Base-by-base conservation (phyloP, 2,888 invertebrate species). In the Cephus rjabovi region DNA sequence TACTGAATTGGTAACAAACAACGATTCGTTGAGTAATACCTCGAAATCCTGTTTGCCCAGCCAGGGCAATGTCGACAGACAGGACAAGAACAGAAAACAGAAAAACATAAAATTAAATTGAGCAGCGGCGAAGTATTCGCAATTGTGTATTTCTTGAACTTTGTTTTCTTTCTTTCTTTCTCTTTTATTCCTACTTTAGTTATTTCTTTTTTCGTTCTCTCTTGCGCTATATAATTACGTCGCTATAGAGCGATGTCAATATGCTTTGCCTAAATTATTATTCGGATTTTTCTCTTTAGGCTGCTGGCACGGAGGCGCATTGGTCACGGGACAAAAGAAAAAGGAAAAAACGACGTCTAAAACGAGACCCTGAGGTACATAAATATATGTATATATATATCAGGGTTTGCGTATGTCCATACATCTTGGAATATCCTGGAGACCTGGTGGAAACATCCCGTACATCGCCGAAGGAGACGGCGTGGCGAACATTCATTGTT, bases 41-140 rank as follows among this genome's bases (percentile, higher is more conserved):
- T 96, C 96, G 95, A 96, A 96, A 94, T 96, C 96, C 96, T 95
- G 94, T 92, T 93, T 93, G 93, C 94, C 94, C 94, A 93, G 93
- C 93, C 93, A 93, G 89, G 89, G 88, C 92, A 93, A 92, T 93
- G 94, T 93, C 92, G 93, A 93, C 94, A 94, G 94, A 94, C 93
- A 94, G 94, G 93, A 94, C 93, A 94, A 94, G 93, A 93, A 94
- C 94, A 95, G 93, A 94, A 94, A 94, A 94, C 93, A 94, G 94
- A 94, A 93, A 94, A 92, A 90, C 85, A 89, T 85, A 89, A 89
- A 90, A 89, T 90, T 89, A 89, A 88, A 85, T 82, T 86, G 81
- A 81, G 80, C 82, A 34, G 71, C 71, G 31, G 34, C 71, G 23
- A 56, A 9, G 6, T 1, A 56, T 56, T 15, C 40, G 40, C 40